Base-by-base conservation (phyloP, 2,113 vertebrate species). In the Scomber scombrus region DNA sequence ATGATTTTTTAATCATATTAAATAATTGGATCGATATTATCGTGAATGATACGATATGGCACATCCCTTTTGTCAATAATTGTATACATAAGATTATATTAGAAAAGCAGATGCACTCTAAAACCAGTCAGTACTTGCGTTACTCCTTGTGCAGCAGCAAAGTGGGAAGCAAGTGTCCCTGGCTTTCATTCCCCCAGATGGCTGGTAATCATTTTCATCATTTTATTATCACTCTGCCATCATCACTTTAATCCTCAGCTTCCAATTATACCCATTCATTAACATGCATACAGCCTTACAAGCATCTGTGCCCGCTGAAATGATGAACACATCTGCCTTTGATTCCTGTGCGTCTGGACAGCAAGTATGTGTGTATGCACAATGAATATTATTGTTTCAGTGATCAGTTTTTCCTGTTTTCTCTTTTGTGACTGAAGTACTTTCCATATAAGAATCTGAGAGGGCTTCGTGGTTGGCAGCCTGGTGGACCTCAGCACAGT, bases 371-470 rank as follows among this genome's bases (percentile, higher is more conserved):
- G 23, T 18, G 16, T 43, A 45, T 61, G 61, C 31, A 55, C 40
- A 11, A 4, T 49, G 5, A 63, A n/a, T 62, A 3, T 19, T 26
- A 11, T 29, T 19, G 19, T 55, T 65, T 51, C n/a, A 49, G 4
- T 50, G 23, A 45, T 49, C 23, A 3, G 7, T 55, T 23, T 16
- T 73, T 69, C 12, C 51, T 70, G 15, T 58, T 78, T 16, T 82
- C 31, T 80, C 55, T 76, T 68, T 75, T 87, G 85, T 77, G 66
- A 18, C 87, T 93, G 16, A 89, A 99, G 98, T 93, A 99, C 98
- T 71, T 99, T 99, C 81, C 98, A 99, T 87, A 97, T 99, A 94
- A 95, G 97, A 90, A 99, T 99, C 94, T 99, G 93, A 99, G 90
- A 90, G 84, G 63, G 26, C 57, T 79, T 55, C 75, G 62, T 45